Evolutionary conservation across 2,888 invertebrate genomes (phyloP), one percentile per base, ranked within the genome.

Genomic region (Nemoura dubitans): DNA sequence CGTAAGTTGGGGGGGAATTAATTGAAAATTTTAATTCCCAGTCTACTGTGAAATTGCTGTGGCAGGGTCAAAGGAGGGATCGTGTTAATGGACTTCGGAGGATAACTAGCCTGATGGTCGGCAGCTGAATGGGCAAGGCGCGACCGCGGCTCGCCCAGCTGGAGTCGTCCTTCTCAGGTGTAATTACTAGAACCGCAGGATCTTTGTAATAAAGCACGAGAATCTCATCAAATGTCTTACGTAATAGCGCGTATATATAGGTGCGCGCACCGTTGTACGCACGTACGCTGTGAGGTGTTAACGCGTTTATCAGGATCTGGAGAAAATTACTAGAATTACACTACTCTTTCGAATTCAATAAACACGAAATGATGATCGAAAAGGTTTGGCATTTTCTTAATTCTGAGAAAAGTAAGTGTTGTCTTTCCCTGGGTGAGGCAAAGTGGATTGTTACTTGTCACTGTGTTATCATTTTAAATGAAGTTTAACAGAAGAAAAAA

Each of bases 1-100:
- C 83, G n/a, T 26, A 42, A 36, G 83, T 30, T 82, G 7, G 82
- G 81, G 81, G 30, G 42, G 36, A 42, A 25, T 83, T 83, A 83
- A 83, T 83, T 83, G 83, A 83, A 83, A 83, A 83, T 83, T 26
- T 36, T 83, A 83, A 83, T 27, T 83, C 36, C 6, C 30, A 25
- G 25, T 30, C 82, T 83, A 42, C 83, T 42, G 42, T 30, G 42
- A 42, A 83, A 83, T 83, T 36, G 42, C 42, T 78, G n/a, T n/a
- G 78, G 78, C 78, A 26, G 78, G 42, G 83, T 30, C 42, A 83
- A n/a, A 36, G 42, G 36, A 42, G 7, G 83, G 2, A 42, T 36
- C 83, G 83, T 83, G 83, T 83, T 5, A 16, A 42, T 42, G n/a
- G 42, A 83, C 42, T 83, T 42, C 83, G 27, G 81, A 21, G 59